These are phyloP conservation scores for Euclidia mi DNA, from an alignment of 2,888 invertebrate genomes.

Conservation along the genomic window DNA sequence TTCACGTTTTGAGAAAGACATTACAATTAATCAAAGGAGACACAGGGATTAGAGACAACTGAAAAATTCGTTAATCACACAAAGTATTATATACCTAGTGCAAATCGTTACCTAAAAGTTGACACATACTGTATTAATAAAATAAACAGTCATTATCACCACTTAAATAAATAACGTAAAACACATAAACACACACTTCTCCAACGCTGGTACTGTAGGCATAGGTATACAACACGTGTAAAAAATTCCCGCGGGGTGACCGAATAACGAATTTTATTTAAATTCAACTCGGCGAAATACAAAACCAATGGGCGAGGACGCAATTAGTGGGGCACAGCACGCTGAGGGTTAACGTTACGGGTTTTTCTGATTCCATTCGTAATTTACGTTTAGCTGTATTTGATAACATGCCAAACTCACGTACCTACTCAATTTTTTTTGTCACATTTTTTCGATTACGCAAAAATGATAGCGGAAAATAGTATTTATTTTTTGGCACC, in stretches of 20 bases:
- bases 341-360: slow-evolving; percentile 40
- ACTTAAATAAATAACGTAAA: no score
- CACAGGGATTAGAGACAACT: no score
- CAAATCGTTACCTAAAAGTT: no score
- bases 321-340: slow-evolving; percentile 58
- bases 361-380: slow-evolving; percentile 50
- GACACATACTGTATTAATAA: no score
- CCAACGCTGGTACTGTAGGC: background rate
- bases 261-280: slow-evolving; percentile 56
- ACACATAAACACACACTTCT: background rate
- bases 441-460: slow-evolving; percentile 12
- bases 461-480: background rate
- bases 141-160: no score
- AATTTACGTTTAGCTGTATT: slow-evolving; percentile 52
- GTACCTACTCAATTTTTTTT: slow-evolving; percentile 9
- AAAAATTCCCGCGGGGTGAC: slow-evolving; percentile 20
- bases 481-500: background rate
- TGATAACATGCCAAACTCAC: slow-evolving; percentile 40
- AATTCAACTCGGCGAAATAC: slow-evolving; percentile 55
- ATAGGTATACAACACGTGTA: slow-evolving; percentile 14
- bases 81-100: no score
- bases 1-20: no score
- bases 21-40: no score
- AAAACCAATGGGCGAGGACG: slow-evolving; percentile 60
- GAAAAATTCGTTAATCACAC: no score